phyloP scores from a whole-genome alignment of 2,113 vertebrate species.

The Isurus oxyrinchus region DNA sequence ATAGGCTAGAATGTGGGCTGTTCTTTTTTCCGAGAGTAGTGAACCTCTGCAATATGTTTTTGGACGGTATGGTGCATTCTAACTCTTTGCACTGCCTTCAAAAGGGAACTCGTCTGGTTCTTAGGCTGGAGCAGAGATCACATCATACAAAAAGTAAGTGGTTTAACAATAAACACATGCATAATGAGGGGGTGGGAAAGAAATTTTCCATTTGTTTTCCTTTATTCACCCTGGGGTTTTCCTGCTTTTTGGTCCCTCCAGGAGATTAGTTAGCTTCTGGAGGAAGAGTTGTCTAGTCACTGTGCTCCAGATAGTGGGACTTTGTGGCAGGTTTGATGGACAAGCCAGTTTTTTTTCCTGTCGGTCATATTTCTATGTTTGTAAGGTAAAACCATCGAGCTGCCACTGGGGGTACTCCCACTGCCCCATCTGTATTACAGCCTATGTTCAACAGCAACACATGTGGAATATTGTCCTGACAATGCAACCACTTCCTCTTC shows the following conservation, averaged over 20 bases:
- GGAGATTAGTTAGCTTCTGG: not conserved
- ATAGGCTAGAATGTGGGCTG: not conserved
- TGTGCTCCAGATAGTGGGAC: not conserved
- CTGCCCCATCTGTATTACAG: not conserved
- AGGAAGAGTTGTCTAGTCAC: not conserved
- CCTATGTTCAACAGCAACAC: not conserved
- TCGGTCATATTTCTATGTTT: not conserved
- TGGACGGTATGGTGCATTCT: not conserved
- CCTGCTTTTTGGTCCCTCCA: not conserved
- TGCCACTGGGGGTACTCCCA: not conserved
- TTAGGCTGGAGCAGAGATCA: not conserved
- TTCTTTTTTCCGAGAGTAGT: not conserved
- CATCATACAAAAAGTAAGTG: not conserved
- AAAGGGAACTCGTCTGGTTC: not conserved
- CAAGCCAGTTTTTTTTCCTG: too few relatives aligned
- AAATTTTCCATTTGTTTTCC: not conserved
- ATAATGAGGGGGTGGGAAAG: not conserved
- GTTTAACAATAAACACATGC: not conserved
- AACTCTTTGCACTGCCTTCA: not conserved
- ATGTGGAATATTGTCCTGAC: not conserved
- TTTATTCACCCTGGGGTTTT: not conserved
- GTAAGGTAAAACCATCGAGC: not conserved
- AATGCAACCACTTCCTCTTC: not conserved
- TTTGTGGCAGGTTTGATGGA: too few relatives aligned
- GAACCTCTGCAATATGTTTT: not conserved